phyloP scores from a whole-genome alignment of 2,113 vertebrate genomes.

The Eulemur macaco region DNA sequence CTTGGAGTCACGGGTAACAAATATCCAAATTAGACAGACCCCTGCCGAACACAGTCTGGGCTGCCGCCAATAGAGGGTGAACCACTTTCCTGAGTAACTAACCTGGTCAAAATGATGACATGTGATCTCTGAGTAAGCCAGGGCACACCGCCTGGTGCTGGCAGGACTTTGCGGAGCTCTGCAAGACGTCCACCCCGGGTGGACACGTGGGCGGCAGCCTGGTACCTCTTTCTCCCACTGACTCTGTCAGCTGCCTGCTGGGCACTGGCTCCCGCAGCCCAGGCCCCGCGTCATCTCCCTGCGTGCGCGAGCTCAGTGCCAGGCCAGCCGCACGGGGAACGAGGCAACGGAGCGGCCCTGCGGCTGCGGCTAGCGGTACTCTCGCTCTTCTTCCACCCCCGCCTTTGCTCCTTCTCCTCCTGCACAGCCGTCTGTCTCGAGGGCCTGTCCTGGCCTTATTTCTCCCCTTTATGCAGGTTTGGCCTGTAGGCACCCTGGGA shows the following conservation, averaged over 20 bases:
- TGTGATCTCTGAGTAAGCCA: no score
- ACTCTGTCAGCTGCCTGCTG: neutral
- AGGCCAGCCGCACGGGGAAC: fast-evolving
- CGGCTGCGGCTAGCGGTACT: neutral
- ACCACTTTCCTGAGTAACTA: neutral
- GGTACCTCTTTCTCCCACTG: neutral
- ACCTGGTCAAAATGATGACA: neutral
- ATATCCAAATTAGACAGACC: neutral
- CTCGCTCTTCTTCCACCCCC: neutral
- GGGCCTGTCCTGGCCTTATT: neutral
- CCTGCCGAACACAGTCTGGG: neutral
- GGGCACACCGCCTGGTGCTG: neutral
- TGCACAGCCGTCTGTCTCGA: neutral
- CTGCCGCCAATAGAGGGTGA: neutral
- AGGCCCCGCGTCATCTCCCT: no score
- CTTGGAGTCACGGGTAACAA: neutral
- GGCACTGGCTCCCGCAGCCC: neutral
- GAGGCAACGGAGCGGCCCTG: neutral
- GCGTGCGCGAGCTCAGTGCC: fast-evolving
- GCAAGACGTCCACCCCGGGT: no score
- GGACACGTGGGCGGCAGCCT: neutral
- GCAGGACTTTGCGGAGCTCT: neutral
- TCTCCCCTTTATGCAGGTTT: neutral
- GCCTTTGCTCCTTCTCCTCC: neutral
- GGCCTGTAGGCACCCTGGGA: neutral